Evolutionary conservation across 1,140 invertebrate genomes (phyloP).

Genomic region (Penaeus chinensis): DNA sequence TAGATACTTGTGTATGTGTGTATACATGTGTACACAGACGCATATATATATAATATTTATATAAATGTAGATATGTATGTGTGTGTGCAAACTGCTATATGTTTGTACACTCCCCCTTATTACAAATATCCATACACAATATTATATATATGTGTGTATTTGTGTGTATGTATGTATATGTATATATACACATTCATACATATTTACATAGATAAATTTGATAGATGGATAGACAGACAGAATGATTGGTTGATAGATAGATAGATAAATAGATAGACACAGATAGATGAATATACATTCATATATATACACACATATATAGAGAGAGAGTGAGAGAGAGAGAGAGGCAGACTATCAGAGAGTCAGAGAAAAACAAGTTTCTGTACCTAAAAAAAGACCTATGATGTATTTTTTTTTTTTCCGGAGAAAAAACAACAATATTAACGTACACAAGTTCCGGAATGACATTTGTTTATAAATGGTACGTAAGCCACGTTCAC

Average conservation of each 20-base stretch:
- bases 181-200: no score
- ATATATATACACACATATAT: constrained; percentile 1
- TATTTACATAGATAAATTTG: no score
- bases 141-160: neutral
- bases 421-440: neutral
- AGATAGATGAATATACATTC: neutral
- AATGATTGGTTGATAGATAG: neutral
- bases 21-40: neutral
- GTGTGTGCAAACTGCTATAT: neutral
- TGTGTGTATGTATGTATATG: neutral
- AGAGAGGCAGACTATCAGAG: neutral
- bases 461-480: no score
- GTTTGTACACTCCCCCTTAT: no score
- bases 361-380: no score
- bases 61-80: neutral
- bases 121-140: neutral
- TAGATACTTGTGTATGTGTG: neutral
- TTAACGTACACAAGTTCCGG: no score
- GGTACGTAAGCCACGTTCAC: no score
- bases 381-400: constrained; percentile 11
- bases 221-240: no score
- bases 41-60: neutral
- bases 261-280: neutral
- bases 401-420: neutral
- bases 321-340: neutral